Percentiles rank a stretch among this genome's conserved stretches.
Conservation (phyloP, 2,797 vertebrate genomes). For the Monodelphis domestica region DNA sequence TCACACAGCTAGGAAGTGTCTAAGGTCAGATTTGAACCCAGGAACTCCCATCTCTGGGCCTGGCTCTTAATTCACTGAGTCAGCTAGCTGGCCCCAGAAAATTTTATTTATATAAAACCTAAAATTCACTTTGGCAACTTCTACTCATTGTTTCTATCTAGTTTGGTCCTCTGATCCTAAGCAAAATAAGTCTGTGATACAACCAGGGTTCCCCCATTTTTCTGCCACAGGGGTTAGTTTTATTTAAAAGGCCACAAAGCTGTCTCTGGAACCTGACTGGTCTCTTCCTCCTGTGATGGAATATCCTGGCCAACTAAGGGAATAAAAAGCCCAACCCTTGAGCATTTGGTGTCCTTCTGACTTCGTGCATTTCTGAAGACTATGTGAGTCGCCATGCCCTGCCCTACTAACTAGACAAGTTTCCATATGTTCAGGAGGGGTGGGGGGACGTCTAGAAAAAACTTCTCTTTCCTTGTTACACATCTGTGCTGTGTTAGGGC, state of each 20-base stretch:
- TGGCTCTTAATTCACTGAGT: no score
- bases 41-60: no score
- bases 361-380: not conserved
- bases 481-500: not conserved
- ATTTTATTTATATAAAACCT: not conserved
- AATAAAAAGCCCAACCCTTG: not conserved
- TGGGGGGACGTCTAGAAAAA: not conserved
- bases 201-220: not conserved
- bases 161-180: not conserved
- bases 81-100: no score
- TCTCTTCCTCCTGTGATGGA: not conserved
- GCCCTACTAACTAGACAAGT: not conserved
- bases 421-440: not conserved
- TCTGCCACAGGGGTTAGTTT: not conserved
- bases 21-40: no score
- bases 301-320: not conserved
- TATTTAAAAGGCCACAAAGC: not conserved
- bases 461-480: not conserved
- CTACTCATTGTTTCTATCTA: not conserved
- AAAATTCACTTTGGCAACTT: not conserved
- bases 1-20: no score
- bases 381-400: not conserved
- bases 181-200: not conserved
- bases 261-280: not conserved
- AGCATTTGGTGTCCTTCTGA: not conserved